These are phyloP conservation scores for Brienomyrus longianalis DNA, from an alignment of 2,113 vertebrate species.

Conservation along the genomic window DNA sequence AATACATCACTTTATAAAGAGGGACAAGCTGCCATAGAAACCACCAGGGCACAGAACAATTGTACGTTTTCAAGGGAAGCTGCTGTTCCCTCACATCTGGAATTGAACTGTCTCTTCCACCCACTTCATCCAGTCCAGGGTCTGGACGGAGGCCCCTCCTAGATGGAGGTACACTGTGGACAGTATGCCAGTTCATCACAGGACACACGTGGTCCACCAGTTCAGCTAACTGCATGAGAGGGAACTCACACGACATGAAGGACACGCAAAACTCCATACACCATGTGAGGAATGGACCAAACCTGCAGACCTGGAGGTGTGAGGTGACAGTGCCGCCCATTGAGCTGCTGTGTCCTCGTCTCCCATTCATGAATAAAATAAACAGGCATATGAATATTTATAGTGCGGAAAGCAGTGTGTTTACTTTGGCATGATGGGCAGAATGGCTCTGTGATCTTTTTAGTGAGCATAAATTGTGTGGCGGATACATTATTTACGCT, in stretches of 20 bases:
- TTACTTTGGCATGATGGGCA: not conserved
- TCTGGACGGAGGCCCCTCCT: not conserved
- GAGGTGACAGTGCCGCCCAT: not conserved
- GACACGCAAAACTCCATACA: not conserved
- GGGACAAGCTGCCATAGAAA: not conserved
- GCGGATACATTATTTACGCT: not conserved
- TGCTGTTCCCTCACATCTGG: not conserved
- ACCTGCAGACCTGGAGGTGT: not conserved
- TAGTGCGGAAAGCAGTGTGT: not conserved
- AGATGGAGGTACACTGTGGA: not conserved
- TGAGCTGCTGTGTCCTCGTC: not conserved
- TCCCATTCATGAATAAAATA: not conserved
- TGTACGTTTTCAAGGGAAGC: not conserved
- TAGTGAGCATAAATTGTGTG: not conserved
- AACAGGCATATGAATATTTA: not conserved
- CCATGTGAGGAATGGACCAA: not conserved
- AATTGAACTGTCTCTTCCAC: not conserved
- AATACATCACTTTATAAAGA: not conserved
- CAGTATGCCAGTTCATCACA: not conserved
- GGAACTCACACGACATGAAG: not conserved
- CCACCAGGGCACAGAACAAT: too few species aligned
- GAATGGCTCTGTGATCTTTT: not conserved
- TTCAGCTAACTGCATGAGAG: not conserved
- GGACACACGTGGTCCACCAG: not conserved
- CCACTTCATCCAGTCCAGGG: not conserved